These are phyloP conservation scores for Dexiosoma caninum DNA, from an alignment of 2,888 invertebrate genomes.

Conservation along the genomic window DNA sequence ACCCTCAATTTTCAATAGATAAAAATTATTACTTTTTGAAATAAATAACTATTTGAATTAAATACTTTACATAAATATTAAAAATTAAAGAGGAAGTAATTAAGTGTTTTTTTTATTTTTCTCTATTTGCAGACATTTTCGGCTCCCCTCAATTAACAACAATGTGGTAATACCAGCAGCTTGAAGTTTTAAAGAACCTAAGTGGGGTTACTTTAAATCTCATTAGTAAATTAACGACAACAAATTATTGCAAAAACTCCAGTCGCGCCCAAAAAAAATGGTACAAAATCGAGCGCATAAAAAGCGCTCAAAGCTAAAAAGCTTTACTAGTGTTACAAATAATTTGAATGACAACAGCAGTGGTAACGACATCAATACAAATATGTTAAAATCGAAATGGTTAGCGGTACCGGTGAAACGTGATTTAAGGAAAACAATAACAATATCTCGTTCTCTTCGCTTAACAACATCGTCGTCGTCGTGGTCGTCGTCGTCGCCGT, in stretches of 20 bases:
- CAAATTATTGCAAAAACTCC: neutral
- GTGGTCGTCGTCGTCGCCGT: slow-evolving; percentile 17
- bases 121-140: slow-evolving; percentile 25
- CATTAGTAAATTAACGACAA: neutral
- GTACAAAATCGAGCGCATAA: slow-evolving; percentile 69
- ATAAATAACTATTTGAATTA: no score
- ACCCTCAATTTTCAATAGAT: no score
- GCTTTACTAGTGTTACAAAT: slow-evolving; percentile 1
- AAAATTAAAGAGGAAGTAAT: no score
- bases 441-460: neutral
- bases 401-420: slow-evolving; percentile 41
- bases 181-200: neutral
- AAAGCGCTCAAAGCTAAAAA: slow-evolving; percentile 63
- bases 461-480: slow-evolving; percentile 5
- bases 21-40: no score
- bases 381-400: slow-evolving; percentile 21
- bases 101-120: neutral
- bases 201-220: neutral
- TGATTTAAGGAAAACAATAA: neutral
- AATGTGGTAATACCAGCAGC: slow-evolving; percentile 36
- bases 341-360: neutral
- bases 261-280: slow-evolving; percentile 72
- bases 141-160: neutral
- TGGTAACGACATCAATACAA: slow-evolving; percentile 22
- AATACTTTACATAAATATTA: no score